Conservation (phyloP, 2,888 invertebrate genomes). For the Trachelus tabidus region DNA sequence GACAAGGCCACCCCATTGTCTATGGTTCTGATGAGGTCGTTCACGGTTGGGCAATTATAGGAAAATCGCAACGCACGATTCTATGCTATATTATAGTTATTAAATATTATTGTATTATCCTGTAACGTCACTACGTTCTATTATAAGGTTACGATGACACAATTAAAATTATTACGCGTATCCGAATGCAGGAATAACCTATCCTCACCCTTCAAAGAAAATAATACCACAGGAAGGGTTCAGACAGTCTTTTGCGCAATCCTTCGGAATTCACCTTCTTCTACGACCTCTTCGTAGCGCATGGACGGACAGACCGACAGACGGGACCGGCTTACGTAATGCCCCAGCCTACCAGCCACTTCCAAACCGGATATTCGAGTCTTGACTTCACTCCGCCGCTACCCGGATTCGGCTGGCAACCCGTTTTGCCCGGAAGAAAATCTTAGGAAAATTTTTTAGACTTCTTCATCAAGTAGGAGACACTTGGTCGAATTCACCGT, state of each 20-base stretch:
- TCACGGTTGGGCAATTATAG: constrained; percentile 31
- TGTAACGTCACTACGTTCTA: not conserved
- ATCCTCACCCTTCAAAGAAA: not conserved
- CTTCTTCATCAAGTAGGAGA: not conserved
- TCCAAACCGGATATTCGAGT: constrained; percentile 56
- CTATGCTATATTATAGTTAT: not conserved
- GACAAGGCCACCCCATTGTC: constrained; percentile 37
- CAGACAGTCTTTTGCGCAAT: not conserved
- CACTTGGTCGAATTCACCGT: not conserved
- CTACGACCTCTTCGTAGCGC: not conserved
- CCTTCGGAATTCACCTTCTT: not conserved
- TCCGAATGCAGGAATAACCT: not conserved
- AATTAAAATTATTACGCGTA: not conserved
- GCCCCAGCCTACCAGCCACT: constrained; percentile 28
- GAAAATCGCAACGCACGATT: constrained; percentile 7
- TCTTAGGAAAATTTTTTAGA: not conserved
- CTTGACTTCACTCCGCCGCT: constrained; percentile 31
- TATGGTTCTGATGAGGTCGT: constrained; percentile 30
- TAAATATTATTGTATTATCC: not conserved
- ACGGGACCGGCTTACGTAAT: constrained; percentile 33
- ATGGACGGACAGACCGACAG: not conserved
- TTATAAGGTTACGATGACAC: not conserved
- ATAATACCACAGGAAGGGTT: not conserved
- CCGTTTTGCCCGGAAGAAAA: not conserved
- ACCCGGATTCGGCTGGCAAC: constrained; percentile 29